Evolutionary conservation across 2,113 vertebrate species (phyloP).

Genomic region (Poeciliopsis retropinna): DNA sequence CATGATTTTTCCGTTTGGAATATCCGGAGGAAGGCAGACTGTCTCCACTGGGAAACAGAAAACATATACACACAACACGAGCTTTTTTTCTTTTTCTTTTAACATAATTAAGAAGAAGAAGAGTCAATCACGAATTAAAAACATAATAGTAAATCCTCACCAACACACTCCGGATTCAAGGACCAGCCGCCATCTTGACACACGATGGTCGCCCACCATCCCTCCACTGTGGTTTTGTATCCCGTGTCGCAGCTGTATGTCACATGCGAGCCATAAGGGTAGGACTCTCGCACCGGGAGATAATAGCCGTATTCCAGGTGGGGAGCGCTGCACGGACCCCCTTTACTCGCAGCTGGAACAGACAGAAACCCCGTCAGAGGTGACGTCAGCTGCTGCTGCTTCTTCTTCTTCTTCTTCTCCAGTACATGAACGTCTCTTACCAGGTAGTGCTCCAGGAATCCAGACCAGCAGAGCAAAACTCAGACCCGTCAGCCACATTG

Average conservation of each 20-base stretch:
- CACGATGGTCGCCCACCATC: slow-evolving; percentile 54
- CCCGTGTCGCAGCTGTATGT: slow-evolving; percentile 36
- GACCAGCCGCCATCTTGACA: slow-evolving; percentile 49
- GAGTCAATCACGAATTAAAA: not conserved
- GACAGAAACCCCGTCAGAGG: too few relatives aligned
- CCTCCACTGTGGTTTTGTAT: slow-evolving; percentile 34
- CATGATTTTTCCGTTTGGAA: slow-evolving; percentile 16
- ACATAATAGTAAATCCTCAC: slow-evolving; percentile 28
- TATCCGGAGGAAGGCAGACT: slow-evolving; percentile 13
- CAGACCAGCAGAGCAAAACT: slow-evolving; percentile 4
- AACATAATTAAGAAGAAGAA: too few relatives aligned
- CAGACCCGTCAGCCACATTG: not conserved
- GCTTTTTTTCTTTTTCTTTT: not conserved
- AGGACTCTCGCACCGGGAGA: not conserved
- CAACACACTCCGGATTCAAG: slow-evolving; percentile 37
- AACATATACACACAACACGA: not conserved
- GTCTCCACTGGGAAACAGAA: slow-evolving; percentile 29
- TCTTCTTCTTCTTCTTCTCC: too few relatives aligned
- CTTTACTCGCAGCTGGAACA: slow-evolving; percentile 16
- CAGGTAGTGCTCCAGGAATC: not conserved
- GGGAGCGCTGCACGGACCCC: not conserved
- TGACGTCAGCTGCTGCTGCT: not conserved
- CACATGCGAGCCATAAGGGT: fast-evolving
- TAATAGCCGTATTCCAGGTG: not conserved
- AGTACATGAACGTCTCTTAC: not conserved